A percentile compares a stretch with the other conserved stretches of the same genome.
These are phyloP conservation scores for Diarsia mendica DNA, from an alignment of 2,888 invertebrate genomes.

Conservation along the genomic window DNA sequence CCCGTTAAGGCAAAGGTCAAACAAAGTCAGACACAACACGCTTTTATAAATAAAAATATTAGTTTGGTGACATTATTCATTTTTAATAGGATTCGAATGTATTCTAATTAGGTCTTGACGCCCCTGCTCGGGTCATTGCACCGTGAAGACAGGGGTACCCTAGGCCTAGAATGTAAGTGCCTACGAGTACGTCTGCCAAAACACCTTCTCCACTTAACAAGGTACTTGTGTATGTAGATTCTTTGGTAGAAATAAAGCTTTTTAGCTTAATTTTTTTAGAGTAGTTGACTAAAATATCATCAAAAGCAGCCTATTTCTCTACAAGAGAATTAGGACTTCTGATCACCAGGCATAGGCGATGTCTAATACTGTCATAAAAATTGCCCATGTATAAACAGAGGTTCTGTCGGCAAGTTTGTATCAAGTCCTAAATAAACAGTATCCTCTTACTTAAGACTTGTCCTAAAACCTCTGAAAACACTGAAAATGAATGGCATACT, in stretches of 20 bases:
- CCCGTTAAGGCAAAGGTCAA: background rate
- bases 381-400: background rate
- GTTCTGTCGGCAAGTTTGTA: background rate
- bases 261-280: background rate
- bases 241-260: background rate
- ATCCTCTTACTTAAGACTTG: background rate
- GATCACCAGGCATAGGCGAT: too few species aligned
- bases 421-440: background rate
- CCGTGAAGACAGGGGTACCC: constrained; percentile 15
- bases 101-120: constrained; percentile 36
- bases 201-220: constrained; percentile 20
- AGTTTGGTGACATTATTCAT: background rate
- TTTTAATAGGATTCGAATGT: constrained; percentile 11
- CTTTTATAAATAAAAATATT: background rate
- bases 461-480: background rate
- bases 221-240: constrained; percentile 6
- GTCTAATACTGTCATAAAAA: background rate
- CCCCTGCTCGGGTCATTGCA: constrained; percentile 23
- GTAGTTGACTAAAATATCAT: too few species aligned
- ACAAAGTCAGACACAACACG: background rate
- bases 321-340: too few species aligned
- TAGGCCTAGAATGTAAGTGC: constrained; percentile 18
- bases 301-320: too few species aligned
- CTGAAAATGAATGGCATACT: background rate
- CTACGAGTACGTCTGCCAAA: constrained; percentile 42